phyloP scores from a whole-genome alignment of 2,797 vertebrate genomes.

The Centropyge bicolor region DNA sequence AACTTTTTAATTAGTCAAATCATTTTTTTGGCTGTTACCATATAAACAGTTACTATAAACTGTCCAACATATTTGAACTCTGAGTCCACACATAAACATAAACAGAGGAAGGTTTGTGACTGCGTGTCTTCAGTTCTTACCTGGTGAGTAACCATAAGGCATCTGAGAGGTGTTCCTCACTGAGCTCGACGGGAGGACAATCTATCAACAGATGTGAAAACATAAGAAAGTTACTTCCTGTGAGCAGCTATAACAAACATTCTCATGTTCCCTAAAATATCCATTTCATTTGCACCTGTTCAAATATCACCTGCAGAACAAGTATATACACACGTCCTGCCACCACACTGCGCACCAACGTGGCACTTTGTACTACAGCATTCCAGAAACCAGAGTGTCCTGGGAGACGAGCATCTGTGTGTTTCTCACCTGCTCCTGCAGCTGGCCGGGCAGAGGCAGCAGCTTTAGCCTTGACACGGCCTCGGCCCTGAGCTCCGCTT shows the following conservation, averaged over 20 bases:
- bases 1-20: not conserved
- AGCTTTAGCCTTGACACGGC: conserved; percentile 84
- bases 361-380: conserved; percentile 45
- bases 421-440: conserved; percentile 80
- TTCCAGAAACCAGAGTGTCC: conserved; percentile 72
- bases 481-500: conserved; percentile 77
- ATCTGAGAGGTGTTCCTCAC: conserved; percentile 66
- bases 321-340: conserved; percentile 42
- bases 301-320: conserved; percentile 67
- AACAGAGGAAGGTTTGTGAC: conserved; percentile 30
- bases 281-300: conserved; percentile 66
- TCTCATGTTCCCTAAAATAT: conserved; percentile 30
- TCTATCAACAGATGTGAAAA: conserved; percentile 79
- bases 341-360: not conserved
- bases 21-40: not conserved
- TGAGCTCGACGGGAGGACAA: conserved; percentile 63
- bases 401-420: conserved; percentile 47
- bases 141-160: conserved; percentile 84
- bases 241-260: conserved; percentile 66
- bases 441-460: conserved; percentile 72
- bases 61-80: not conserved
- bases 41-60: not conserved
- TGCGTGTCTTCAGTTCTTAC: conserved; percentile 78
- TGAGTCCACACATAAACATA: conserved; percentile 1
- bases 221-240: conserved; percentile 63